Base-by-base conservation (phyloP, 2,797 vertebrate genomes). In the Coregonus ussuriensis region DNA sequence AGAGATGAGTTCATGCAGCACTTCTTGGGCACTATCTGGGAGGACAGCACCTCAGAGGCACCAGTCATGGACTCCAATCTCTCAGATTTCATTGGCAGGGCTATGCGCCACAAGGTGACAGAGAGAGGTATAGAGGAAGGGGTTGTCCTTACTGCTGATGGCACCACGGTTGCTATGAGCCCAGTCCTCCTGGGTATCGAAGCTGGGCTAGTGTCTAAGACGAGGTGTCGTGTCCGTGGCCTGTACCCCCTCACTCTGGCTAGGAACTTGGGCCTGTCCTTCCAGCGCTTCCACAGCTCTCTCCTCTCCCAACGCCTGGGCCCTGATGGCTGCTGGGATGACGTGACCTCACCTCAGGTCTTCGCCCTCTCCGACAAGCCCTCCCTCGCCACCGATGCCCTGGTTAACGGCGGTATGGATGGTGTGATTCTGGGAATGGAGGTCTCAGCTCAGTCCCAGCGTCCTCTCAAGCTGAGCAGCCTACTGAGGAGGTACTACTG, bases 361-460 rank as follows among this genome's bases (percentile, higher is more conserved):
- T 98, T 97, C 91, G 94, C 92, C 3, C 89, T 96, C 0, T 73
- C 88, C 3, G 88, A 88, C 16, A 67, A 77, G 9, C 76, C 89
- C n/a, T 83, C 89, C 1, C 59, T 53, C 0, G 91, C 93, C 0
- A 95, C 96, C 0, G 88, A 92, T 0, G 94, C 96, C 31, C 76
- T 95, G 25, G 85, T 97, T 83, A 95, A 95, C 0, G 96, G 97
- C 1, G 97, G 93, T 3, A 94, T 98, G 91, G 97, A 99, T 0
- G 96, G 97, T 1, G 62, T 89, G 31, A 52, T 97, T 33, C 80
- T 99, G 2, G 96, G 96, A 7, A 66, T 71, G 11, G 87, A 76
- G 18, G 65, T 96, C 35, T 84, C 84, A 5, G 5, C 13, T 29
- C 76, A 65, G 41, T 9, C 83, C 35, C 33, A 63, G n/a, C 33